Conservation (phyloP, 2,888 invertebrate species). For the Abrostola tripartita region DNA sequence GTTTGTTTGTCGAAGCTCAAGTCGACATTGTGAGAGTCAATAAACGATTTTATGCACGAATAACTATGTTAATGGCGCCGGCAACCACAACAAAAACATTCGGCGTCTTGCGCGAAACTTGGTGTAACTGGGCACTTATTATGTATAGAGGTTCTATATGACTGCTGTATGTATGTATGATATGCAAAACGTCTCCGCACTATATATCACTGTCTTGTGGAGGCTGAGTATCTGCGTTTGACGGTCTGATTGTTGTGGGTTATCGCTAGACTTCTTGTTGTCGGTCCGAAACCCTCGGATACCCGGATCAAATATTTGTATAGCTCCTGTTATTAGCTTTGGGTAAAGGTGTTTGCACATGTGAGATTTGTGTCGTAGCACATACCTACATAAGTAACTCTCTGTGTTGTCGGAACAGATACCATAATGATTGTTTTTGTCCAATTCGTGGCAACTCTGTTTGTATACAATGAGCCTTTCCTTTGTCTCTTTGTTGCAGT, state of each 20-base stretch:
- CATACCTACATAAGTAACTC: too few relatives aligned
- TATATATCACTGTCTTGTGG: constrained; percentile 9
- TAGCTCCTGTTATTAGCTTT: not conserved
- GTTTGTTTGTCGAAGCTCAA: constrained; percentile 62
- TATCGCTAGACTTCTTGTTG: not conserved
- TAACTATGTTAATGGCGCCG: constrained; percentile 79
- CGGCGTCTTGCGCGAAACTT: constrained; percentile 59
- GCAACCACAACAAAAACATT: constrained; percentile 74
- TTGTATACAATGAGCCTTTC: constrained; percentile 42
- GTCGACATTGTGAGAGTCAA: constrained; percentile 69
- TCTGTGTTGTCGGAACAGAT: not conserved
- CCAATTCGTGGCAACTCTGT: constrained; percentile 14
- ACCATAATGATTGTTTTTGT: not conserved
- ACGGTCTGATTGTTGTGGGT: not conserved
- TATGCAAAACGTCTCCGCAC: constrained; percentile 28
- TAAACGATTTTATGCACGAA: constrained; percentile 80
- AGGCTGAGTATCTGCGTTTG: not conserved
- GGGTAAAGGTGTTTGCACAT: not conserved
- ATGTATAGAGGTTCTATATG: constrained; percentile 26
- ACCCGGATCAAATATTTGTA: not conserved
- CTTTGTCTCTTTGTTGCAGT: constrained; percentile 49
- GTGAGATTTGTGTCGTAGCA: not conserved
- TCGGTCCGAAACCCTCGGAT: not conserved
- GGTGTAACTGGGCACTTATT: constrained; percentile 45
- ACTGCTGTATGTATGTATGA: constrained; percentile 2